These are phyloP conservation scores for Calcarius ornatus DNA, from an alignment of 2,113 vertebrate species.

Conservation along the genomic window DNA sequence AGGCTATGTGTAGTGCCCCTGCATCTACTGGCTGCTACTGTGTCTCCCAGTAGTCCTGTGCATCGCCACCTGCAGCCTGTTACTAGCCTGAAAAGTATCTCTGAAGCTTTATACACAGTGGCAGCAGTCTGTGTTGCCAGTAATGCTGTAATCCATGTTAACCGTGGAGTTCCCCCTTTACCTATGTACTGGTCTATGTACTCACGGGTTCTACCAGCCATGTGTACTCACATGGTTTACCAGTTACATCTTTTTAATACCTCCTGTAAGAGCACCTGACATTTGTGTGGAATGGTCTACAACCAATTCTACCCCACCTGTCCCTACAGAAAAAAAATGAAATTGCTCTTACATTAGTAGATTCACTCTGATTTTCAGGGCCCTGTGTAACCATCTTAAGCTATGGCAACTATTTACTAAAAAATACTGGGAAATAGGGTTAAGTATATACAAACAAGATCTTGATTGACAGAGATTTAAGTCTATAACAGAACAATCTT, in stretches of 20 bases:
- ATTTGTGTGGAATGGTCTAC: background rate
- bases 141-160: rapidly evolving
- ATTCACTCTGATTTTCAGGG: background rate
- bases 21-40: rapidly evolving
- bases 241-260: background rate
- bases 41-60: rapidly evolving
- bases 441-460: background rate
- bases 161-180: rapidly evolving
- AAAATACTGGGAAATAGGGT: background rate
- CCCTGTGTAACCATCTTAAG: background rate
- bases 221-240: too few relatives aligned
- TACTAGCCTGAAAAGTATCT: rapidly evolving
- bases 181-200: rapidly evolving
- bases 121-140: rapidly evolving
- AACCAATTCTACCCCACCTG: background rate
- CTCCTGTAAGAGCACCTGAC: background rate
- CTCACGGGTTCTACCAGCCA: rapidly evolving
- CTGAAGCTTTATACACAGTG: rapidly evolving
- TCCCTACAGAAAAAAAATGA: background rate
- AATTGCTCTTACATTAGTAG: rapidly evolving
- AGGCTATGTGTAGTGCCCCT: rapidly evolving
- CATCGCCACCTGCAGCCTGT: rapidly evolving
- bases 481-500: background rate
- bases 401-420: background rate
- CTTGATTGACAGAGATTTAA: background rate